Evolutionary conservation across 2,113 vertebrate species (phyloP).

Genomic region (Nycticebus coucang): DNA sequence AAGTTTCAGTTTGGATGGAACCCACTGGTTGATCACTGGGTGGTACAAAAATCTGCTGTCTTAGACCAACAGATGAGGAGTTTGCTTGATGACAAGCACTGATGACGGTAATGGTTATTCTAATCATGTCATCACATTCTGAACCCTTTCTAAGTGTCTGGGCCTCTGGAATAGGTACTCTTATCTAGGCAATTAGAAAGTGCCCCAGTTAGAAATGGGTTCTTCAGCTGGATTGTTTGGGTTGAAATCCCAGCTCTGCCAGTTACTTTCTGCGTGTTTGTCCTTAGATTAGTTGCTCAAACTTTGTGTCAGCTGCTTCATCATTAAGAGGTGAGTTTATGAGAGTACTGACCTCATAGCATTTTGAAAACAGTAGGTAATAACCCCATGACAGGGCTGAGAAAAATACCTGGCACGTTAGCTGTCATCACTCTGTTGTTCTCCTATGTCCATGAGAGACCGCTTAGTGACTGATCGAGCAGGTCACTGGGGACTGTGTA

Average conservation of each 20-base stretch:
- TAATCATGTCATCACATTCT: neutral
- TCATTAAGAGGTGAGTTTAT: neutral
- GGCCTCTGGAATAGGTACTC: neutral
- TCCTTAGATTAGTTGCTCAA: neutral
- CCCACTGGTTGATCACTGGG: neutral
- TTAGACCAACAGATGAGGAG: neutral
- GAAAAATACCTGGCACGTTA: neutral
- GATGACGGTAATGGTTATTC: neutral
- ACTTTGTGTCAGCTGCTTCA: neutral
- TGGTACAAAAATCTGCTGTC: neutral
- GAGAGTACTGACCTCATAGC: neutral
- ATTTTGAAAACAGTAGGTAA: neutral
- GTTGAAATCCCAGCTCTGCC: neutral
- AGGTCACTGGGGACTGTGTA: neutral
- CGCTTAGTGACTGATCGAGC: neutral
- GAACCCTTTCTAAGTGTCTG: neutral
- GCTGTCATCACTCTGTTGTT: neutral
- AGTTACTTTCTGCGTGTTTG: neutral
- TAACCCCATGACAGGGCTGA: neutral
- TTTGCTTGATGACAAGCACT: neutral
- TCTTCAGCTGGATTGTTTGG: neutral
- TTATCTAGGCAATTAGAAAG: neutral
- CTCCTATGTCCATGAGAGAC: neutral
- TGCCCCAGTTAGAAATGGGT: neutral
- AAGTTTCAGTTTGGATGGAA: neutral